Evolutionary conservation across 2,113 vertebrate genomes (phyloP), one percentile per base, ranked within the genome.

Genomic region (Sebastes fasciatus): DNA sequence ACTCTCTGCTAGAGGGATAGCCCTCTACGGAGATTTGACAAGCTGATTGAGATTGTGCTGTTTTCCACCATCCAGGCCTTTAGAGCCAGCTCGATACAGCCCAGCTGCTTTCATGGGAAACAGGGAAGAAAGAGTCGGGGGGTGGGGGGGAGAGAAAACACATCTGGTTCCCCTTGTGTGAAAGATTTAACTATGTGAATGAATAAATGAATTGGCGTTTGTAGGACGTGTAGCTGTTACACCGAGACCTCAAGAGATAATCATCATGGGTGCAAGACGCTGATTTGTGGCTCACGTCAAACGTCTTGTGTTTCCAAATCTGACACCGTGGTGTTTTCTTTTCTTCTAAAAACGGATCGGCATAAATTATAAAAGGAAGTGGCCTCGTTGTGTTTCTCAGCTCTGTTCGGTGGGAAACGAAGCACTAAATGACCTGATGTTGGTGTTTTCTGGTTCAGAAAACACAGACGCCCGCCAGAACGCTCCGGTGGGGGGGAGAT

Each of bases 41-140:
- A 75, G 89, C 83, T 70, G 92, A 94, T 91, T 89, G 34, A 80
- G 48, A 34, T 34, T 13, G 16, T 16, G 85, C 86, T 77, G 86
- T 76, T 88, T 43, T 87, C 90, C 93, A 91, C 94, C 93, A 87
- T 77, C 17, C 72, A 88, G 90, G 86, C 94, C 93, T 94, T 94
- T 88, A 13, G 93, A 90, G 86, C 94, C 94, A n/a, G 86, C 70
- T 68, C 26, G 62, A 88, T 69, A 55, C 74, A 78, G 82, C 42
- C 77, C 88, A 79, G 86, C 85, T 77, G 83, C 51, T 82, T 88
- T 67, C 74, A 77, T 82, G 69, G 85, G 91, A 77, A 60, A 66
- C 65, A 63, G 82, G 34, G 69, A 42, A 55, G 34, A 34, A 34
- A 34, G 34, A 34, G 34, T 34, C 0, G 34, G 26, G 26, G 2